Conservation (phyloP, 2,888 invertebrate genomes). For the Chrysina gloriosa region DNA sequence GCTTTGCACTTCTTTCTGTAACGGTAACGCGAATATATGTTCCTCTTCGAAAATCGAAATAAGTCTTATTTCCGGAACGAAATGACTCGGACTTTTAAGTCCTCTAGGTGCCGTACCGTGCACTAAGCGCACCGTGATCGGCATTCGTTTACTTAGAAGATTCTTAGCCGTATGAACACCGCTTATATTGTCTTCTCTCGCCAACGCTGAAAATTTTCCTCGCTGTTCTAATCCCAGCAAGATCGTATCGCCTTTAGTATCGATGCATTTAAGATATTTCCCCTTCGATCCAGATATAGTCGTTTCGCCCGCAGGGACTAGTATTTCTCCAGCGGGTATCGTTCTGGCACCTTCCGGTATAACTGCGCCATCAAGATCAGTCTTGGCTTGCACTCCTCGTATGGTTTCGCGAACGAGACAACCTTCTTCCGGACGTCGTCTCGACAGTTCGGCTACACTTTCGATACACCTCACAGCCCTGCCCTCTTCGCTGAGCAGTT, state of each 20-base stretch:
- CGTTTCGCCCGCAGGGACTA: conserved; percentile 82
- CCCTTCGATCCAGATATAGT: conserved; percentile 76
- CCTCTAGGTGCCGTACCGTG: conserved; percentile 90
- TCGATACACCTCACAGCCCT: conserved; percentile 86
- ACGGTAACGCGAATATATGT: conserved; percentile 83
- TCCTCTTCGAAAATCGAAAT: conserved; percentile 89
- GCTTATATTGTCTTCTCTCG: conserved; percentile 92
- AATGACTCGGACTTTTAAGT: conserved; percentile 82
- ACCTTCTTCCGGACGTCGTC: conserved; percentile 78
- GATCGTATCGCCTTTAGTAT: conserved; percentile 85
- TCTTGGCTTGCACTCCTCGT: conserved; percentile 75
- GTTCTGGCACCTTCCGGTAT: conserved; percentile 78
- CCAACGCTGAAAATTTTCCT: conserved; percentile 92
- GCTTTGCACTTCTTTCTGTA: conserved; percentile 82
- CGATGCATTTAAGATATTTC: conserved; percentile 88
- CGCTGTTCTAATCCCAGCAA: conserved; percentile 87
- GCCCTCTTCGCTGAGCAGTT: conserved; percentile 93
- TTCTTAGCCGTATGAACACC: conserved; percentile 94
- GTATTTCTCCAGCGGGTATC: conserved; percentile 84
- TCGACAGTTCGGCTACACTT: conserved; percentile 84
- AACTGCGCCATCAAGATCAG: conserved; percentile 71
- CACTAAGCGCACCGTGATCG: conserved; percentile 90
- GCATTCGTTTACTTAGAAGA: conserved; percentile 88
- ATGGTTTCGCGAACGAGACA: conserved; percentile 85
- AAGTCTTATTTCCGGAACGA: conserved; percentile 86